These are phyloP conservation scores for Acanthosepion lycidas DNA, from an alignment of 2,888 invertebrate genomes.

Conservation along the genomic window DNA sequence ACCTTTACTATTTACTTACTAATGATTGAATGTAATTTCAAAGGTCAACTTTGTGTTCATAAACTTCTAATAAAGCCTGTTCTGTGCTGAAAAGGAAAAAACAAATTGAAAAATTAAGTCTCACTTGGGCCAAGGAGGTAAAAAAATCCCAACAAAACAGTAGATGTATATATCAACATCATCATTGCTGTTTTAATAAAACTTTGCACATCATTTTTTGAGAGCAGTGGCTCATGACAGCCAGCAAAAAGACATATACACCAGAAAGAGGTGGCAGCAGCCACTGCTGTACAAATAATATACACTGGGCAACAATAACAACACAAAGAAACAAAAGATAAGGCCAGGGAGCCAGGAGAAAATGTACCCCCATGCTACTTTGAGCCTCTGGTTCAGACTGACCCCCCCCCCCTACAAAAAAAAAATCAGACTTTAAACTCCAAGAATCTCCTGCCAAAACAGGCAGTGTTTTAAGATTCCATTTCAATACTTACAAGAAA, in stretches of 20 bases:
- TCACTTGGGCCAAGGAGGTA: no score
- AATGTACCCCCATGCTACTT: not conserved
- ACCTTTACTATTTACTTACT: no score
- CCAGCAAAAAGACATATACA: not conserved
- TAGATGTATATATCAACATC: not conserved
- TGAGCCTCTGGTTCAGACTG: not conserved
- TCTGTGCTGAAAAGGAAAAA: no score
- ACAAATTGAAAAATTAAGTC: no score
- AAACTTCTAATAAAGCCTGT: no score
- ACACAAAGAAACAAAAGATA: not conserved
- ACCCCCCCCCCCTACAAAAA: no score
- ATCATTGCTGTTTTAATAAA: not conserved
- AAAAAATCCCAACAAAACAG: not conserved
- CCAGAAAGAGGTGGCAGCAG: not conserved
- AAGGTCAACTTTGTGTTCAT: no score
- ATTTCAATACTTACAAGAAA: no score
- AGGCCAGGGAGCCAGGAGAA: not conserved
- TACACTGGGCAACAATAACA: conserved; percentile 33
- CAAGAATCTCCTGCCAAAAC: not conserved
- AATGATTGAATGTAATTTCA: no score
- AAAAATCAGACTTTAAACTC: not conserved
- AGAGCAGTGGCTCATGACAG: not conserved
- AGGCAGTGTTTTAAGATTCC: no score
- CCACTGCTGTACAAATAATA: conserved; percentile 18
- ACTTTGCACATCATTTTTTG: not conserved